Percentiles rank a stretch among this genome's conserved stretches.
These are phyloP conservation scores for Orchesellides sinensis DNA, from an alignment of 2,888 invertebrate species.

Conservation along the genomic window DNA sequence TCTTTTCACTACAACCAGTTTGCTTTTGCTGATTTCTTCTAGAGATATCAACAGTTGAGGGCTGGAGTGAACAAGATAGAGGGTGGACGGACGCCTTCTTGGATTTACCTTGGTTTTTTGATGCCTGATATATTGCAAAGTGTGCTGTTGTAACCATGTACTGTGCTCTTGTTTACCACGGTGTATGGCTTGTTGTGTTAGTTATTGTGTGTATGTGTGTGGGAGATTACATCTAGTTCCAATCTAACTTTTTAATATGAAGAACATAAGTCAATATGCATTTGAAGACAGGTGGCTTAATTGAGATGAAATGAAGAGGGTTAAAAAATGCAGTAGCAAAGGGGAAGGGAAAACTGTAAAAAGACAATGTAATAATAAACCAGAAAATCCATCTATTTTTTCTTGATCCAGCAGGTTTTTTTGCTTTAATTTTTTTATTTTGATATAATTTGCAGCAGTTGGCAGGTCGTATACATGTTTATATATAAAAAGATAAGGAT, in stretches of 20 bases:
- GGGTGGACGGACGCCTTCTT: conserved; percentile 54
- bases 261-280: conserved; percentile 49
- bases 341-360: neutral
- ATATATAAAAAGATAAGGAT: neutral
- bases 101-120: conserved; percentile 19
- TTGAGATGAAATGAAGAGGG: conserved; percentile 59
- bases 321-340: conserved; percentile 49
- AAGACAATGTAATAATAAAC: neutral
- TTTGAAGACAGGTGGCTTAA: conserved; percentile 63
- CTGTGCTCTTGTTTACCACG: neutral
- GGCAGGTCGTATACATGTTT: neutral
- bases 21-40: conserved; percentile 40
- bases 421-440: neutral
- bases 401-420: conserved; percentile 4
- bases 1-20: conserved; percentile 62
- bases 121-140: neutral
- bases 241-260: conserved; percentile 21
- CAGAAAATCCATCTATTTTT: neutral
- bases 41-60: conserved; percentile 36
- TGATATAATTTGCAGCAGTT: conserved; percentile 18
- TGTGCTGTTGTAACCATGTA: neutral
- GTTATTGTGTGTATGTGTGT: conserved; percentile 33
- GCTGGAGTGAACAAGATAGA: conserved; percentile 59
- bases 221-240: conserved; percentile 49
- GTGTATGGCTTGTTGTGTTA: conserved; percentile 22